Percentiles rank a stretch among this genome's conserved stretches.
Conservation (phyloP, 1,140 invertebrate species). For the Littorina saxatilis region DNA sequence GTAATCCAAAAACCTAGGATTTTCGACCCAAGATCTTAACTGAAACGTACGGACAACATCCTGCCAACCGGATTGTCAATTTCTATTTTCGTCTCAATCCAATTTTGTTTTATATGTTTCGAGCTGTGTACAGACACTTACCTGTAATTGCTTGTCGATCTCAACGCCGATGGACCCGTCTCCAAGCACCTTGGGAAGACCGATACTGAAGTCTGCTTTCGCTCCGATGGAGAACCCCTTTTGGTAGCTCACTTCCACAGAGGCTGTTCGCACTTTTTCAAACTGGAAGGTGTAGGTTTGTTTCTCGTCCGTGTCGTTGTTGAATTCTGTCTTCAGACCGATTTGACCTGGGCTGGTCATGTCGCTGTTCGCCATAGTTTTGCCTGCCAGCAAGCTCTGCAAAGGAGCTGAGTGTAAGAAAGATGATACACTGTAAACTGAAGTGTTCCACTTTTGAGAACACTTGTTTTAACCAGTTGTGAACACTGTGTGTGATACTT, state of each 20-base stretch:
- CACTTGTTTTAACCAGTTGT: too few species aligned
- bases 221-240: conserved; percentile 34
- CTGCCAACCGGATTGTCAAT: neutral
- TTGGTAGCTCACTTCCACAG: conserved; percentile 37
- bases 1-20: too few species aligned
- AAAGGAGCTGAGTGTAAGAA: too few species aligned
- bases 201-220: conserved; percentile 38
- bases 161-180: conserved; percentile 14
- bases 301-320: conserved; percentile 37
- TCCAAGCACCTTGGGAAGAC: conserved; percentile 10
- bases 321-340: conserved; percentile 33
- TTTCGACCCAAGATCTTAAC: too few species aligned
- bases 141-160: conserved; percentile 25
- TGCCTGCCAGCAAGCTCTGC: conserved; percentile 3
- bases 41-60: too few species aligned
- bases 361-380: neutral
- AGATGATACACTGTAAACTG: too few species aligned
- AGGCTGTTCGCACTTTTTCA: conserved; percentile 24
- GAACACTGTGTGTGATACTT: too few species aligned
- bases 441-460: too few species aligned
- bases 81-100: neutral
- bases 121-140: too few species aligned
- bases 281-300: conserved; percentile 44
- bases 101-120: too few species aligned
- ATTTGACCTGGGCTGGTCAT: neutral